Evolutionary conservation across 2,888 invertebrate species (phyloP).

Genomic region (Hirtodrosophila duncani): DNA sequence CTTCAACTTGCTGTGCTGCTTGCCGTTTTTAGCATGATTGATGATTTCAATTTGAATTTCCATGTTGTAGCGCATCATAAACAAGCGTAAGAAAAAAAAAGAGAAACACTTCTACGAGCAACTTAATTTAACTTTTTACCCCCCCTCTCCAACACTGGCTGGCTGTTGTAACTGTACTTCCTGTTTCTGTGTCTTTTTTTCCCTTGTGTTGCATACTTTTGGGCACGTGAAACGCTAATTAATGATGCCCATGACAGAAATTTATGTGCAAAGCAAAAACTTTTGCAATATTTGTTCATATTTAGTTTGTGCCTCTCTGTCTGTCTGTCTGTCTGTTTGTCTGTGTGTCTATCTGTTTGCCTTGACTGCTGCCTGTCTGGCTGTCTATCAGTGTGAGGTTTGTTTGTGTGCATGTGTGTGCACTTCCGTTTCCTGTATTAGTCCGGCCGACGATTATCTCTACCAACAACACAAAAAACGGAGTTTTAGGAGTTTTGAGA

Average conservation of each 20-base stretch:
- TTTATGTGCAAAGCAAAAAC: slow-evolving; percentile 74
- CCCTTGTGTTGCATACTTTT: slow-evolving; percentile 23
- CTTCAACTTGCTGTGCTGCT: slow-evolving; percentile 1
- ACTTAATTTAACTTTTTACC: slow-evolving; percentile 72
- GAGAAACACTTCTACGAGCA: slow-evolving; percentile 21
- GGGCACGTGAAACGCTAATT: slow-evolving; percentile 59
- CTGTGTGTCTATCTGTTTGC: slow-evolving; percentile 1
- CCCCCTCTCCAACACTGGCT: slow-evolving; percentile 40
- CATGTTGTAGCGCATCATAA: slow-evolving; percentile 62
- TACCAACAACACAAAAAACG: neutral
- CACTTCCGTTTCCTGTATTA: slow-evolving; percentile 66
- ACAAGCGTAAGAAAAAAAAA: slow-evolving; percentile 26
- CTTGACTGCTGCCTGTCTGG: slow-evolving; percentile 2
- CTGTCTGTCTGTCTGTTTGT: slow-evolving; percentile 10
- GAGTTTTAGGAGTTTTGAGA: slow-evolving; percentile 1
- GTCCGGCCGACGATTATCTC: slow-evolving; percentile 41
- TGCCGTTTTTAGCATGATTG: slow-evolving; percentile 49
- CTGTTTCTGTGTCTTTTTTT: slow-evolving; percentile 28
- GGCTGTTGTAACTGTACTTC: slow-evolving; percentile 54
- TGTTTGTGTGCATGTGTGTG: slow-evolving; percentile 43
- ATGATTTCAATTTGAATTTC: slow-evolving; percentile 74
- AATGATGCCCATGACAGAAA: slow-evolving; percentile 77
- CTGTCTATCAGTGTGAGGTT: slow-evolving; percentile 9
- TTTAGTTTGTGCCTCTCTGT: slow-evolving; percentile 49
- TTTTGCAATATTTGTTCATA: slow-evolving; percentile 76